Evolutionary conservation across 1,140 invertebrate genomes (phyloP).

Genomic region (Phocides pigmalion): DNA sequence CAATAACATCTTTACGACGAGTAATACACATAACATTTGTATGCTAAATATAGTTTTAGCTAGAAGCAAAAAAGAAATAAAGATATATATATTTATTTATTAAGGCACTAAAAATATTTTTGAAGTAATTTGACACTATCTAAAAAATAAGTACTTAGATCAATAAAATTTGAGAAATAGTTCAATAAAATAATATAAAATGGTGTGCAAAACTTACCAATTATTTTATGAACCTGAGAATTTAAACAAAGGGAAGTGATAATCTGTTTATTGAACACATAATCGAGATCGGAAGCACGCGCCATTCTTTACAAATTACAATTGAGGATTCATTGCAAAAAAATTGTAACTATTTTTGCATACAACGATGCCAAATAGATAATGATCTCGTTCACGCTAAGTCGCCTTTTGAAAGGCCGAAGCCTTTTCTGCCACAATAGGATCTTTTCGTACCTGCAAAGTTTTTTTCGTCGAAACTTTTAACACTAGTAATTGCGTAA

Average conservation of each 20-base stretch:
- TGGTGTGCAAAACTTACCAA: not conserved
- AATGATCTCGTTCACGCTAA: conserved; percentile 55
- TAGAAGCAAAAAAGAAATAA: too few species aligned
- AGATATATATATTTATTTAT: too few species aligned
- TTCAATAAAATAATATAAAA: conserved; percentile 1
- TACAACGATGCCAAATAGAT: conserved; percentile 60
- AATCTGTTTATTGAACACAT: conserved; percentile 54
- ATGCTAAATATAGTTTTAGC: too few species aligned
- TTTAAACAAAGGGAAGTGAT: conserved; percentile 19
- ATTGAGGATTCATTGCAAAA: conserved; percentile 55
- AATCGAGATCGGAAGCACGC: conserved; percentile 63
- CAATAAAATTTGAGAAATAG: not conserved
- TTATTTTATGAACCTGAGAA: not conserved
- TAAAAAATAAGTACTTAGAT: not conserved
- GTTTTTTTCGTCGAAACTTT: conserved; percentile 53
- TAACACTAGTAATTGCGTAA: conserved; percentile 69
- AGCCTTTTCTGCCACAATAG: conserved; percentile 42
- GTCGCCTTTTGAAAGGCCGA: conserved; percentile 35
- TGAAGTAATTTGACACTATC: not conserved
- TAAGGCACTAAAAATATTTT: not conserved
- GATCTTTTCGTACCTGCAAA: conserved; percentile 72
- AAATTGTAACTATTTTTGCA: conserved; percentile 71
- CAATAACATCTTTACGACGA: too few species aligned
- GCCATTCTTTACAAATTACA: conserved; percentile 43
- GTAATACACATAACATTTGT: too few species aligned